Evolutionary conservation across 53 echinoderm and acorn worm species (phyloP).

Genomic region (Luidia sarsii): DNA sequence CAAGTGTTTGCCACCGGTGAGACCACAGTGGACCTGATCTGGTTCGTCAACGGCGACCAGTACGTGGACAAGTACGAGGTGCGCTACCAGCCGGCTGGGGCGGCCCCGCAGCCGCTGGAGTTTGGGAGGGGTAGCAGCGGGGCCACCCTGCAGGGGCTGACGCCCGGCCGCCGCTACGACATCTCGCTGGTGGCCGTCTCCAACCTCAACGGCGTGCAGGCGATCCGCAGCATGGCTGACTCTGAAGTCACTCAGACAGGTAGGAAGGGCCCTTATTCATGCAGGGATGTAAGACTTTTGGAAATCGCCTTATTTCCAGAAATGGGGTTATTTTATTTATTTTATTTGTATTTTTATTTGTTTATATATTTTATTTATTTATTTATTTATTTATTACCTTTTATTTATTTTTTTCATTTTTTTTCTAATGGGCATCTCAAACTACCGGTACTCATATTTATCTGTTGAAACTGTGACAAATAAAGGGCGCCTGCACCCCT

Average conservation of each 20-base stretch:
- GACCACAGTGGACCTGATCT: slow-evolving; percentile 29
- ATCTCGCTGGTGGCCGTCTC: slow-evolving; percentile 45
- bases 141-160: slow-evolving; percentile 36
- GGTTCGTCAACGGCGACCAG: slow-evolving; percentile 7
- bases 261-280: too few relatives aligned
- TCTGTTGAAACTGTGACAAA: too few relatives aligned
- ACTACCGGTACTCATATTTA: too few relatives aligned
- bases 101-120: slow-evolving; percentile 34
- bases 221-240: slow-evolving; percentile 7
- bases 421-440: too few relatives aligned
- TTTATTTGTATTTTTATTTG: too few relatives aligned
- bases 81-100: slow-evolving; percentile 10
- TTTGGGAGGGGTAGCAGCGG: not conserved
- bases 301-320: too few relatives aligned
- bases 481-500: too few relatives aligned
- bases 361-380: too few relatives aligned
- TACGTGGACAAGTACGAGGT: slow-evolving; percentile 47
- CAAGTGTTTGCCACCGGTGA: slow-evolving; percentile 3
- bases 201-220: not conserved
- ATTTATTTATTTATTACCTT: too few relatives aligned
- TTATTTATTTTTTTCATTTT: too few relatives aligned
- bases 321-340: too few relatives aligned
- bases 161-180: slow-evolving; percentile 58
- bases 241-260: not conserved
- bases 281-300: too few relatives aligned